These are phyloP conservation scores for Eupeodes luniger DNA, from an alignment of 2,888 invertebrate species.

Conservation along the genomic window DNA sequence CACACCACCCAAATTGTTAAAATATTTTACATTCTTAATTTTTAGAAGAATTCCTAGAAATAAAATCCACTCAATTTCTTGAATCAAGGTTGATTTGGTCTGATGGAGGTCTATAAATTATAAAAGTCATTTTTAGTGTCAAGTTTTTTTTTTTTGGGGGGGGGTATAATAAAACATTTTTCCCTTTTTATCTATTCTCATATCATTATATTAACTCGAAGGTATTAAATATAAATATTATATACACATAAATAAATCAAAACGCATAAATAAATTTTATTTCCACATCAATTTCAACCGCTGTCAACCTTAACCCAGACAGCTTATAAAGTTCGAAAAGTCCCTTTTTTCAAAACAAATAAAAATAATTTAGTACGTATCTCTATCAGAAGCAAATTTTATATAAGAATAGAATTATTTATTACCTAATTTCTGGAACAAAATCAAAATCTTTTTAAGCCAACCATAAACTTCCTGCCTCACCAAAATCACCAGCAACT, in stretches of 20 bases:
- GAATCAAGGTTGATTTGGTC: not conserved
- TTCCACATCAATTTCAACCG: slow-evolving; percentile 17
- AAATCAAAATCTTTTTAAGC: slow-evolving; percentile 54
- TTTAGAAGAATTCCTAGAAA: not conserved
- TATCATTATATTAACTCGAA: not conserved
- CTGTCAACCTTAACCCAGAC: slow-evolving; percentile 46
- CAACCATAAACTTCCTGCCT: not conserved
- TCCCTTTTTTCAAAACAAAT: slow-evolving; percentile 18
- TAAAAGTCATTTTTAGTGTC: not conserved
- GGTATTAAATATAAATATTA: not conserved
- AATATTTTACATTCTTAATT: not conserved
- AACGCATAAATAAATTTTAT: slow-evolving; percentile 11
- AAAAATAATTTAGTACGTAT: not conserved
- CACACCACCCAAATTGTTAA: too few species aligned
- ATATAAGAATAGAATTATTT: slow-evolving; percentile 23
- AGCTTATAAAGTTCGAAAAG: slow-evolving; percentile 26
- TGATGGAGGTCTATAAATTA: slow-evolving; percentile 2
- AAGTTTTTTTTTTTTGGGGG: not conserved
- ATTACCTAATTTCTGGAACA: slow-evolving; percentile 66
- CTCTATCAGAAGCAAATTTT: not conserved
- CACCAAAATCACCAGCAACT: not conserved
- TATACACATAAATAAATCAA: slow-evolving; percentile 3
- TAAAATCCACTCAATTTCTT: not conserved
- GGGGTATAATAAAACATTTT: not conserved
- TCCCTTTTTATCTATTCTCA: not conserved